Evolutionary conservation across 2,113 vertebrate species (phyloP), one percentile per base, ranked within the genome.

Genomic region (Erythrocercus mccallii): DNA sequence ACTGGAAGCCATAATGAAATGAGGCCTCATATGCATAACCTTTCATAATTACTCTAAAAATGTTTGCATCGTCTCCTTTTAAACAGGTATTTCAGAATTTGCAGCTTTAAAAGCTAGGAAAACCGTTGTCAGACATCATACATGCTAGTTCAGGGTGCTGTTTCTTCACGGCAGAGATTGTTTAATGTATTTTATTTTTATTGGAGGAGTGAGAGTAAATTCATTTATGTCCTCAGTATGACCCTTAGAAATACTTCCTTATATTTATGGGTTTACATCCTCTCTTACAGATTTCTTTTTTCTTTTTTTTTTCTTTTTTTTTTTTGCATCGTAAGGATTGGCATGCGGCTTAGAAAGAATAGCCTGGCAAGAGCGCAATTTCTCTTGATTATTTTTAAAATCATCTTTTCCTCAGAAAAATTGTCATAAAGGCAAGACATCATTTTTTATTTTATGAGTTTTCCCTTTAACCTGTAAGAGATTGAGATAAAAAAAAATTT

Each of bases 171-270:
- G 40, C 74, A 95, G 84, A 82, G 95, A 88, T 96, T 88, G 90
- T 92, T 97, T 71, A 48, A 95, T 96, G 48, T 94, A 81, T 96
- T 96, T 96, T 95, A 57, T 97, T 97, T 96, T 94, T 97, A 81
- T 95, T 97, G 92, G 72, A 86, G 70, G 54, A 87, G 86, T 86
- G 94, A 97, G 76, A 97, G 64, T 94, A 96, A 97, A 96, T 97
- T 96, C 87, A 95, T 97, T 96, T 96, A 96, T 97, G 91, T 94
- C 91, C 95, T 97, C 86, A 88, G 57, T 76, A 56, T 97, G 94
- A 97, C 96, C 90, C 96, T 96, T 87, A 94, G 91, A 97, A 97
- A 96, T 92, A 96, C 57, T 84, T 93, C 76, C 91, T 95, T 96
- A 57, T 93, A 77, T 94, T 98, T 95, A 92, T 74, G 65, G 45